Evolutionary conservation across 1,140 invertebrate genomes (phyloP).

Genomic region (Arctopsyche grandis): DNA sequence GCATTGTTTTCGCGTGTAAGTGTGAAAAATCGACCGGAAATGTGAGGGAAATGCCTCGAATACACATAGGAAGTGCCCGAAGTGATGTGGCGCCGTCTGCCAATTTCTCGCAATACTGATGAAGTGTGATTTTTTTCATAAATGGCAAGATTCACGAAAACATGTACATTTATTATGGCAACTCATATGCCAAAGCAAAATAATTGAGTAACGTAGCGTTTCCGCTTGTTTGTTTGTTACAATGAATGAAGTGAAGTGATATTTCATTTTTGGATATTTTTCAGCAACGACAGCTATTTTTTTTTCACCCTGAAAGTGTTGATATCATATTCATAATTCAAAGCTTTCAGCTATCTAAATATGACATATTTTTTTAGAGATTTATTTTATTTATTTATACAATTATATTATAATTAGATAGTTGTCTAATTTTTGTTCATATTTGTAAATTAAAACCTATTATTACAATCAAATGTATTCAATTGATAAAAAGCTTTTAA

Average conservation of each 20-base stretch:
- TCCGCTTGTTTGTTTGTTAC: conserved; percentile 17
- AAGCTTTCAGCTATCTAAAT: too few relatives aligned
- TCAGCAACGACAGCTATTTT: too few relatives aligned
- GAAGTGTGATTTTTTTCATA: conserved; percentile 1
- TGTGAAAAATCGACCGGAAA: background rate
- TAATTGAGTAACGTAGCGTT: conserved; percentile 14
- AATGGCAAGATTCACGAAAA: background rate
- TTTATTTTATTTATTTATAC: too few relatives aligned
- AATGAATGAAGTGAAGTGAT: background rate
- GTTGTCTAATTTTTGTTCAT: too few relatives aligned
- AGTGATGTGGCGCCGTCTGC: conserved; percentile 22
- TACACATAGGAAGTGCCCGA: background rate
- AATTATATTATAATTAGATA: too few relatives aligned
- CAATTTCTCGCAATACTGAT: background rate
- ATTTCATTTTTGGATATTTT: background rate
- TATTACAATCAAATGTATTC: too few relatives aligned
- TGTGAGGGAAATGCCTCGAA: conserved; percentile 5
- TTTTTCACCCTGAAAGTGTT: too few relatives aligned
- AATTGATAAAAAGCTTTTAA: too few relatives aligned
- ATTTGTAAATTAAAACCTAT: too few relatives aligned
- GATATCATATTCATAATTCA: too few relatives aligned
- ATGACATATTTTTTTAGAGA: too few relatives aligned
- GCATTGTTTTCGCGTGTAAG: conserved; percentile 4
- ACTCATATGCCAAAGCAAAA: background rate
- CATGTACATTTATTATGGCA: conserved; percentile 1